Percentiles rank a stretch among this genome's conserved stretches.
Conservation (phyloP, 2,888 invertebrate species). For the Stenurella melanura region DNA sequence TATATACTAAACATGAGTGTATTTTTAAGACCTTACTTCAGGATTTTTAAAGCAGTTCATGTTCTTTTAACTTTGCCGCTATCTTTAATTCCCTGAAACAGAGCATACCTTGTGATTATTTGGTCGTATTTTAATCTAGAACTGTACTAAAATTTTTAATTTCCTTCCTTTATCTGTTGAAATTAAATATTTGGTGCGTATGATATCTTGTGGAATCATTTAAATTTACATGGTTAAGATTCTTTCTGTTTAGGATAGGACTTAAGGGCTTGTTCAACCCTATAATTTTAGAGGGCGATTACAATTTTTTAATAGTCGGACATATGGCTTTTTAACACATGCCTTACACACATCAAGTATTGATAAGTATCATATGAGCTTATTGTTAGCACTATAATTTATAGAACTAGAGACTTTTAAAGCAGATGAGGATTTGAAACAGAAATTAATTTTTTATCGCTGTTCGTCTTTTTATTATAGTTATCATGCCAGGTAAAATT, state of each 20-base stretch:
- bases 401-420: not conserved
- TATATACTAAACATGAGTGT: slow-evolving; percentile 1
- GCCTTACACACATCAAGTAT: not conserved
- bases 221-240: slow-evolving; percentile 4
- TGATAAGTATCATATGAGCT: not conserved
- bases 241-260: not conserved
- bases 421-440: slow-evolving; percentile 1
- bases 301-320: not conserved
- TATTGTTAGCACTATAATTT: slow-evolving; percentile 2
- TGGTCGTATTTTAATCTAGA: slow-evolving; percentile 8
- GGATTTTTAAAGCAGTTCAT: slow-evolving; percentile 31
- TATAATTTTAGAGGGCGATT: slow-evolving; percentile 13
- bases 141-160: slow-evolving; percentile 26
- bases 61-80: slow-evolving; percentile 37
- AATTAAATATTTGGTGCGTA: slow-evolving; percentile 26
- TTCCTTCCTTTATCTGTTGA: not conserved
- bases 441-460: not conserved
- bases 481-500: too few species aligned
- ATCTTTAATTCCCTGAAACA: slow-evolving; percentile 20
- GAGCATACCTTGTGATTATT: not conserved
- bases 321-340: slow-evolving; percentile 22
- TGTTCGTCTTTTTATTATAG: not conserved
- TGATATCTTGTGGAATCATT: not conserved
- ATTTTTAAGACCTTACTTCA: slow-evolving; percentile 16
- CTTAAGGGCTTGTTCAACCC: not conserved